Base-by-base conservation (phyloP, 2,113 vertebrate genomes). In the Nannobrachium achirus region DNA sequence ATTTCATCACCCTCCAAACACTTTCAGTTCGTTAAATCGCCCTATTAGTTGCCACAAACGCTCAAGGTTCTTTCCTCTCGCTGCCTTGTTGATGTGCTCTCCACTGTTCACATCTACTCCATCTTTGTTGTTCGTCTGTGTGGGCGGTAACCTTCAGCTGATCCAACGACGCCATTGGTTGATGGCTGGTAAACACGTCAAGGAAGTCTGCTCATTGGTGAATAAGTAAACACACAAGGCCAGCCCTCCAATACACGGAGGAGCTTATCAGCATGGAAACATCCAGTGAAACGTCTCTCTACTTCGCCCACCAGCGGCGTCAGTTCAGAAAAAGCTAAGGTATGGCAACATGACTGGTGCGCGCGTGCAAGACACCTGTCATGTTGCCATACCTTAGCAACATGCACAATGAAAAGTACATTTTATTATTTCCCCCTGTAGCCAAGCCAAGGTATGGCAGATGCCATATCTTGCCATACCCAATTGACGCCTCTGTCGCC, bases 91-190 rank as follows among this genome's bases (percentile, higher is more conserved):
- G n/a, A n/a, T n/a, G n/a, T 78, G 42, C 3, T 33, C 25, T 33
- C 25, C 25, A 33, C n/a, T n/a, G n/a, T n/a, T n/a, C 68, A 74
- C 59, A 53, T 50, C 16, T 62, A 81, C 83, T 87, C 81, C 83
- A 84, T 84, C 53, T 89, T 80, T 87, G 75, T 87, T 86, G 64
- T 75, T 76, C 44, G 69, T 61, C 42, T 42, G 11, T 11, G 15
- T 2, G 67, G 85, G 87, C 75, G 62, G 76, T 1, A 5, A 44
- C 49, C 5, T 1, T 56, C 1, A 1, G 5, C 42, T 1, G 53
- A 25, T 49, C n/a, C 0, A 45, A 9, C 19, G 0, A 9, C 1
- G 9, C 73, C 10, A 87, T 89, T 87, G 83, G 85, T 11, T 56
- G 15, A 65, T 1, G 16, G 0, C 14, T 9, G 8, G 18, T 14